These are phyloP conservation scores for Brachyrhaphis roseni DNA, from an alignment of 2,797 vertebrate genomes.

Conservation along the genomic window DNA sequence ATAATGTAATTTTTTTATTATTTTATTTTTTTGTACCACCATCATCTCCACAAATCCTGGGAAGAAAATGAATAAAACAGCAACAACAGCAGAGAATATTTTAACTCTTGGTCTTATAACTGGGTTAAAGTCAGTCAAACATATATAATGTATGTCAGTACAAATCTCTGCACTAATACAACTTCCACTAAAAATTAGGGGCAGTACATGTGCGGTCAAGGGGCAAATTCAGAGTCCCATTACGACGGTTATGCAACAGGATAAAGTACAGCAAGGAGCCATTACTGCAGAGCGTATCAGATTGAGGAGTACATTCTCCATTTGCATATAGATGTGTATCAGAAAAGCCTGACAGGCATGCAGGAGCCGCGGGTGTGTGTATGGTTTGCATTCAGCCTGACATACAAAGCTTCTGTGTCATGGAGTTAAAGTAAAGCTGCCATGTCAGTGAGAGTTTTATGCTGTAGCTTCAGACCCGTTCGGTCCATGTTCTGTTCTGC, in stretches of 20 bases:
- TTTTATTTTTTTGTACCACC: not conserved
- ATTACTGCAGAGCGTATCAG: conserved; percentile 54
- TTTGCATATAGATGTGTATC: conserved; percentile 60
- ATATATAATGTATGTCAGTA: not conserved
- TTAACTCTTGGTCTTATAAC: not conserved
- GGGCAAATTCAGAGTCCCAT: conserved; percentile 30
- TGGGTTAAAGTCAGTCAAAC: not conserved
- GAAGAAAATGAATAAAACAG: not conserved
- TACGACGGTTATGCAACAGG: conserved; percentile 48
- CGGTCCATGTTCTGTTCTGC: no score
- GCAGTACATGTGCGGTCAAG: conserved; percentile 18
- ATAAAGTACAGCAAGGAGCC: conserved; percentile 47
- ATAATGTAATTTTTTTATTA: not conserved
- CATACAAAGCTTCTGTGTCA: conserved; percentile 5
- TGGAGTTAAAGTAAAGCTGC: not conserved
- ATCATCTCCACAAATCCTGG: not conserved
- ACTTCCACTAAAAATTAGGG: not conserved
- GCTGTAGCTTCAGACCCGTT: no score
- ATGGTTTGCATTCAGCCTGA: conserved; percentile 33
- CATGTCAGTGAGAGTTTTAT: not conserved
- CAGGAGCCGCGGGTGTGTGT: conserved; percentile 24
- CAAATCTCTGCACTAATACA: not conserved
- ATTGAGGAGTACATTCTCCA: conserved; percentile 59
- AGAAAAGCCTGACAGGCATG: conserved; percentile 53
- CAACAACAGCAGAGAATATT: not conserved